Evolutionary conservation across 2,888 invertebrate species (phyloP).

Genomic region (Hydrotaea diabolus): DNA sequence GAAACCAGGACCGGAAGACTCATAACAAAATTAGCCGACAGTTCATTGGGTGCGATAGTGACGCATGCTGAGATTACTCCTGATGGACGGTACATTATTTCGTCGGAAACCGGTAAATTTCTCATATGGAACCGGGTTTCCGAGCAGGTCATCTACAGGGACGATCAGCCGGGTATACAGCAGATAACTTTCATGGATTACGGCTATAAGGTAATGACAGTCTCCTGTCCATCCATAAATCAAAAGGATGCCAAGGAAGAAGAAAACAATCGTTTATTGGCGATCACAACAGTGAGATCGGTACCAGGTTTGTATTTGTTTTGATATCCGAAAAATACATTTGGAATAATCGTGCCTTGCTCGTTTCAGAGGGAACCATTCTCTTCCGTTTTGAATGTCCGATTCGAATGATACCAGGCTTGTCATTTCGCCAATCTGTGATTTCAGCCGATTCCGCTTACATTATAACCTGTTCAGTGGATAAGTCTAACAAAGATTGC

Average conservation of each 20-base stretch:
- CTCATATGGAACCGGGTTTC: constrained; percentile 92
- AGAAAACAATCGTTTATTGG: constrained; percentile 83
- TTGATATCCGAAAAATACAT: not conserved
- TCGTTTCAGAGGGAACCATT: constrained; percentile 85
- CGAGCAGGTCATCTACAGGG: constrained; percentile 86
- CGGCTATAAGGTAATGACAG: constrained; percentile 79
- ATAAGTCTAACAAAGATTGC: constrained; percentile 90
- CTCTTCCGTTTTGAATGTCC: constrained; percentile 92
- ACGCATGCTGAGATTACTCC: constrained; percentile 95
- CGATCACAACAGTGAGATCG: constrained; percentile 86
- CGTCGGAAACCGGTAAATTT: constrained; percentile 95
- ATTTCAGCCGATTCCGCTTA: constrained; percentile 91
- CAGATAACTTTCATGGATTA: constrained; percentile 80
- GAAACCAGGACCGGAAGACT: constrained; percentile 92
- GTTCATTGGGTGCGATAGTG: constrained; percentile 95
- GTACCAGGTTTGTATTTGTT: constrained; percentile 84
- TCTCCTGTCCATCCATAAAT: constrained; percentile 80
- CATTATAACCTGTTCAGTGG: constrained; percentile 90
- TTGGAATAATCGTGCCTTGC: too few relatives aligned
- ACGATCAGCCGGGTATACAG: constrained; percentile 86
- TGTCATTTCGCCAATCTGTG: constrained; percentile 88
- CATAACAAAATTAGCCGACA: constrained; percentile 93
- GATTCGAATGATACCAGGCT: constrained; percentile 86
- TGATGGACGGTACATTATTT: constrained; percentile 90
- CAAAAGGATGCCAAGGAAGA: constrained; percentile 83